Evolutionary conservation across 1,140 invertebrate species (phyloP).

Genomic region (Apis cerana): DNA sequence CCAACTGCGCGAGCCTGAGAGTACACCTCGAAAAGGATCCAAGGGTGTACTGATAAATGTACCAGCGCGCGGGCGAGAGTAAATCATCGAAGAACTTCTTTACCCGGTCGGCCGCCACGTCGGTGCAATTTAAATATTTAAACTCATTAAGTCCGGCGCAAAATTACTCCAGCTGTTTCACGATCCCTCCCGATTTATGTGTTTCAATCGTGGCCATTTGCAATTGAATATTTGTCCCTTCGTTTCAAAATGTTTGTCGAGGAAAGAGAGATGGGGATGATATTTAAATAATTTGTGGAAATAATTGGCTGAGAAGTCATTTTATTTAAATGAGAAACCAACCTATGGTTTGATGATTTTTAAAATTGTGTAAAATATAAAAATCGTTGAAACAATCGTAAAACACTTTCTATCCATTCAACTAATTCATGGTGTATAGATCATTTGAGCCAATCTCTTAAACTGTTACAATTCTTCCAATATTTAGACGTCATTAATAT

Average conservation of each 20-base stretch:
- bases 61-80: conserved; percentile 28
- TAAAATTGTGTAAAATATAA: too few species aligned
- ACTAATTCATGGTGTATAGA: too few species aligned
- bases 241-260: conserved; percentile 5
- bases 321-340: too few species aligned
- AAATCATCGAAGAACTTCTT: conserved; percentile 31
- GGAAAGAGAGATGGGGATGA: too few species aligned
- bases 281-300: too few species aligned
- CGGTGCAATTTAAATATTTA: conserved; percentile 45
- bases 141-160: conserved; percentile 34
- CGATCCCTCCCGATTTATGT: background rate
- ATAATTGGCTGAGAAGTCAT: too few species aligned
- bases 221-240: conserved; percentile 31
- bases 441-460: too few species aligned
- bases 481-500: too few species aligned
- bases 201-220: conserved; percentile 17
- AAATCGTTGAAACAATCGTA: too few species aligned
- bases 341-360: too few species aligned
- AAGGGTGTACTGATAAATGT: conserved; percentile 36
- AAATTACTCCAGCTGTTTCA: conserved; percentile 15
- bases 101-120: background rate
- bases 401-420: too few species aligned
- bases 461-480: too few species aligned
- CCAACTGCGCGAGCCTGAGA: background rate
- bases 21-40: conserved; percentile 13